Percentiles rank a stretch among this genome's conserved stretches.
These are phyloP conservation scores for Emberiza fucata DNA, from an alignment of 2,113 vertebrate species.

Conservation along the genomic window DNA sequence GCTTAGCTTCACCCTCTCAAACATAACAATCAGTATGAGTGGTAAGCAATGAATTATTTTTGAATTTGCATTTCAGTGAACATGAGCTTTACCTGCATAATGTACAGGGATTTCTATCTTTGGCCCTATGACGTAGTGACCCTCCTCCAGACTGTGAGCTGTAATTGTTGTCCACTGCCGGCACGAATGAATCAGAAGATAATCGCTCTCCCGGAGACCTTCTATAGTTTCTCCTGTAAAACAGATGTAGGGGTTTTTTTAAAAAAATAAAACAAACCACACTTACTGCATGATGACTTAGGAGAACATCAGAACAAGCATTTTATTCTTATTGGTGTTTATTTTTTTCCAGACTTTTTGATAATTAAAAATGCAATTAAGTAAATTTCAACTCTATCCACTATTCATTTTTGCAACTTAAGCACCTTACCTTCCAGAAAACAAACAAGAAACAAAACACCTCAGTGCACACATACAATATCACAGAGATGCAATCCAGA, in stretches of 20 bases:
- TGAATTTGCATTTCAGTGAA: neutral
- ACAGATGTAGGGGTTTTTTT: neutral
- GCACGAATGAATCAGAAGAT: constrained; percentile 96
- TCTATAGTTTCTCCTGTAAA: constrained; percentile 88
- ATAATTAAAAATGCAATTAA: neutral
- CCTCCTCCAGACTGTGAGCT: constrained; percentile 97
- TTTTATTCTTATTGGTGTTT: neutral
- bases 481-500: neutral
- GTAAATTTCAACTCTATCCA: neutral
- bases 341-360: neutral
- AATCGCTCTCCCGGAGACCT: constrained; percentile 93
- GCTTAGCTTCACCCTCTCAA: neutral
- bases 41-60: neutral
- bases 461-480: neutral
- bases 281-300: neutral
- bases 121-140: constrained; percentile 98
- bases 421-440: neutral
- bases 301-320: neutral
- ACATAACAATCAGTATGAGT: neutral
- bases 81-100: constrained; percentile 88
- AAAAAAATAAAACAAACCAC: neutral
- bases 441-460: neutral
- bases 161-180: constrained; percentile 99
- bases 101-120: constrained; percentile 99
- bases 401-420: neutral